Conservation (phyloP, 2,113 vertebrate species). For the Redunca redunca region DNA sequence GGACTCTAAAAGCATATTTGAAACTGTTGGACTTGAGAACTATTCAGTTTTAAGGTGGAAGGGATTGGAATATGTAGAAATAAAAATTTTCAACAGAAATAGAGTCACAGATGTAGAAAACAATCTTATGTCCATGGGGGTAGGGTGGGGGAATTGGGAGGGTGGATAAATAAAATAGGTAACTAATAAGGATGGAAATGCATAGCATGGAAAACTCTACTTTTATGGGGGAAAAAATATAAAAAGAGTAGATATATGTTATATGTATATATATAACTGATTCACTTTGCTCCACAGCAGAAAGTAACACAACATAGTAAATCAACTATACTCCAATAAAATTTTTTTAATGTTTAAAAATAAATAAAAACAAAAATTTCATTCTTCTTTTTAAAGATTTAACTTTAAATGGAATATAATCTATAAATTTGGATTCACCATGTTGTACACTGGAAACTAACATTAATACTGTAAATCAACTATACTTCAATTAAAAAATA, state of each 20-base stretch:
- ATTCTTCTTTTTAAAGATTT: background rate
- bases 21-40: background rate
- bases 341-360: background rate
- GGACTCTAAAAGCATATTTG: background rate
- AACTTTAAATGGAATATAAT: background rate
- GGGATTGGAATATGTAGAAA: background rate
- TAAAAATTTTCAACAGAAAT: background rate
- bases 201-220: background rate
- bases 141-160: background rate
- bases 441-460: background rate
- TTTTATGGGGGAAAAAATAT: background rate
- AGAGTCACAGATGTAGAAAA: background rate
- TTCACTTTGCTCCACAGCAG: background rate
- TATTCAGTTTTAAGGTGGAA: background rate
- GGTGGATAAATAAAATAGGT: background rate
- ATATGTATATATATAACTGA: background rate
- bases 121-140: background rate
- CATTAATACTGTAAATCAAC: background rate
- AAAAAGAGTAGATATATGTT: background rate
- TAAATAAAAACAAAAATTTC: background rate
- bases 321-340: background rate
- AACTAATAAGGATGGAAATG: background rate
- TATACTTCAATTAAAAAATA: background rate
- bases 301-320: background rate
- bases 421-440: background rate